Evolutionary conservation across 2,888 invertebrate genomes (phyloP).

Genomic region (Amorpha juglandis): DNA sequence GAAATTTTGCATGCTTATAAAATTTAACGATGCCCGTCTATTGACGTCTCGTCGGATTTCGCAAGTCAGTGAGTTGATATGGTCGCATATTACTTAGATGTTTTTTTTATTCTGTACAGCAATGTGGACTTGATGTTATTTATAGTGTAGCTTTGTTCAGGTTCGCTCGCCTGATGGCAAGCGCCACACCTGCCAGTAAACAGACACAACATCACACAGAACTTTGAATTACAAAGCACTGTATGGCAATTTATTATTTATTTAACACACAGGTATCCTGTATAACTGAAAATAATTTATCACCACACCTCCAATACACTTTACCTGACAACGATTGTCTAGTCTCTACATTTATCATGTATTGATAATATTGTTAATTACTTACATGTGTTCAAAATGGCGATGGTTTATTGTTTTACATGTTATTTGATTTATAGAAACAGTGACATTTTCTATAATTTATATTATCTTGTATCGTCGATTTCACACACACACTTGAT

Average conservation of each 20-base stretch:
- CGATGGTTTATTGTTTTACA: background rate
- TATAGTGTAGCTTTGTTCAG: no score
- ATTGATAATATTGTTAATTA: background rate
- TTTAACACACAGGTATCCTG: no score
- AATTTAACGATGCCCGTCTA: slow-evolving; percentile 1
- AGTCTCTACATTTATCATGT: background rate
- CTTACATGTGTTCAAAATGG: background rate
- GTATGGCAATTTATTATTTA: no score
- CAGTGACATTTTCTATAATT: background rate
- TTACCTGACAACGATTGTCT: background rate
- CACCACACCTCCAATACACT: background rate
- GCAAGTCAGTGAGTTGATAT: background rate
- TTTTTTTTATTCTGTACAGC: no score
- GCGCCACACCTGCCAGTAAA: no score
- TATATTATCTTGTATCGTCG: background rate
- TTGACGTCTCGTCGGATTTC: background rate
- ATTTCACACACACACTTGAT: background rate
- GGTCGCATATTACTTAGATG: background rate
- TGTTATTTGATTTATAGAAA: background rate
- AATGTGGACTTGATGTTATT: no score
- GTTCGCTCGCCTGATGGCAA: no score
- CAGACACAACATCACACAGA: no score
- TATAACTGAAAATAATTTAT: no score
- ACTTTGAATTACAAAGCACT: no score
- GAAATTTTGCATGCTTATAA: slow-evolving; percentile 1